phyloP scores from a whole-genome alignment of 2,797 vertebrate genomes.

The Sebastes steindachneri region DNA sequence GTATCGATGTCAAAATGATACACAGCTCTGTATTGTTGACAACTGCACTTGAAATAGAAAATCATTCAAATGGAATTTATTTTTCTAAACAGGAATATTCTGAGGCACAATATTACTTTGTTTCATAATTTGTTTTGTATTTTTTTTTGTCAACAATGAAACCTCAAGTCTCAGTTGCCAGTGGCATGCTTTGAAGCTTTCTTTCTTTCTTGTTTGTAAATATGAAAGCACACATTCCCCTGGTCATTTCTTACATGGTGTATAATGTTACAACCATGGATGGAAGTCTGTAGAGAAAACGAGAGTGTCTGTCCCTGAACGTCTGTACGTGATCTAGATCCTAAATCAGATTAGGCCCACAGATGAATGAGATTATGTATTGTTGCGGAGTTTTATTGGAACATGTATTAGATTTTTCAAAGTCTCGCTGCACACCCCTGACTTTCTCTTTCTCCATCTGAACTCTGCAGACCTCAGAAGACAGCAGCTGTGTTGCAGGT shows the following conservation, averaged over 20 bases:
- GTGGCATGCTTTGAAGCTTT: not conserved
- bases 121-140: constrained; percentile 12
- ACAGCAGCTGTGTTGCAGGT: constrained; percentile 64
- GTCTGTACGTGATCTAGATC: constrained; percentile 30
- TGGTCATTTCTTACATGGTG: constrained; percentile 8
- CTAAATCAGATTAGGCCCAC: constrained; percentile 40
- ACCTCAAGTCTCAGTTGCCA: not conserved
- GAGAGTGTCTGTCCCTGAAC: constrained; percentile 5
- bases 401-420: constrained; percentile 32
- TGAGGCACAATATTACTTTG: not conserved
- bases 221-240: constrained; percentile 1
- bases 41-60: not conserved
- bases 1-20: not conserved
- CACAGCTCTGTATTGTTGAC: not conserved
- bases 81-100: not conserved
- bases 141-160: not conserved
- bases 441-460: constrained; percentile 35
- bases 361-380: constrained; percentile 41
- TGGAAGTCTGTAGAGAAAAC: not conserved
- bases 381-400: constrained; percentile 33
- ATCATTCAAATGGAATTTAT: not conserved
- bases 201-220: not conserved
- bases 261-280: constrained; percentile 34
- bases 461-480: constrained; percentile 36
- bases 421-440: not conserved